Evolutionary conservation across 1,140 invertebrate genomes (phyloP).

Genomic region (Lepidostoma basale): DNA sequence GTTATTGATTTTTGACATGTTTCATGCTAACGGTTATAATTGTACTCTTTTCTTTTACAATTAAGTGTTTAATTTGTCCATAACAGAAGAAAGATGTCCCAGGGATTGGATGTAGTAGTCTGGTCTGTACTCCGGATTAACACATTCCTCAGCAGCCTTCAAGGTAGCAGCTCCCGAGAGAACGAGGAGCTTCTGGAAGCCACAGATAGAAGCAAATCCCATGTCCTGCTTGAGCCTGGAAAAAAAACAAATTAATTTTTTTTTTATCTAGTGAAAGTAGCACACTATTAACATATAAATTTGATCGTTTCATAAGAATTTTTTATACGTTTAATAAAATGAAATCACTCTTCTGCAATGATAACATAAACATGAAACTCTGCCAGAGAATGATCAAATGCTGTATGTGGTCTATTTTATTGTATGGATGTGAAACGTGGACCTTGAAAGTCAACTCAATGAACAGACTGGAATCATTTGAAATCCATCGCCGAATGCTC

Average conservation of each 20-base stretch:
- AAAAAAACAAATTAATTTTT: constrained; percentile 29
- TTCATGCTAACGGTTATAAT: neutral
- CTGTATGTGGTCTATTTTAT: no score
- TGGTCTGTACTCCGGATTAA: constrained; percentile 41
- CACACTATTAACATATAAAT: neutral
- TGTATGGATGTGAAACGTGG: no score
- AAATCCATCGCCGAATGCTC: no score
- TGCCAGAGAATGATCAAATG: no score
- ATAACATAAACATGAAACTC: no score
- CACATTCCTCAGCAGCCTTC: constrained; percentile 17
- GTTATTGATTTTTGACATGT: neutral
- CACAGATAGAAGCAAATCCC: constrained; percentile 54
- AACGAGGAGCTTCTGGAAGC: constrained; percentile 56
- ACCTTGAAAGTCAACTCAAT: no score
- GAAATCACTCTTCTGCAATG: no score
- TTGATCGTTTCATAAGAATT: neutral
- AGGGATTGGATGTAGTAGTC: constrained; percentile 50
- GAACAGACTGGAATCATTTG: no score
- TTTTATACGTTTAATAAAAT: no score
- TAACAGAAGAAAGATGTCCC: constrained; percentile 37
- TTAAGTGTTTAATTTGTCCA: constrained; percentile 28
- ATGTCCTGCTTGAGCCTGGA: constrained; percentile 54
- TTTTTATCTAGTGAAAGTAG: neutral
- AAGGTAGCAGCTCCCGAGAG: constrained; percentile 51
- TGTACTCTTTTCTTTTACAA: neutral